Percentiles rank a stretch among this genome's conserved stretches.
phyloP scores from a whole-genome alignment of 2,797 vertebrate genomes.

The Thaleichthys pacificus region DNA sequence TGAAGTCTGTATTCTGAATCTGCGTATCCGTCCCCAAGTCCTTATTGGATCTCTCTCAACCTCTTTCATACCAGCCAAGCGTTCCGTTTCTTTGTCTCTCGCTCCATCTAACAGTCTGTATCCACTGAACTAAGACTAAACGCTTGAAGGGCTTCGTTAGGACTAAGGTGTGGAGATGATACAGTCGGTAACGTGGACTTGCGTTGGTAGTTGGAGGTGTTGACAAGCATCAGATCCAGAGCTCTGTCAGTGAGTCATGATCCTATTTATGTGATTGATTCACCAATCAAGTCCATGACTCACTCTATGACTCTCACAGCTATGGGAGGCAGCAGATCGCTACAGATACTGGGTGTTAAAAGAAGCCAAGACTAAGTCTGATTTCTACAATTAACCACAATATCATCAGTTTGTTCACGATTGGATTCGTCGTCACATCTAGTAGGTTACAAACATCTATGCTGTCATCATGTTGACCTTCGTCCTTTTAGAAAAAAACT shows the following conservation, averaged over 20 bases:
- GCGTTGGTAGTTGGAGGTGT: background rate
- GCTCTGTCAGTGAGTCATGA: conserved; percentile 24
- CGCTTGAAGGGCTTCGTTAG: too few relatives aligned
- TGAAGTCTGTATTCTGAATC: background rate
- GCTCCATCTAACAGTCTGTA: background rate
- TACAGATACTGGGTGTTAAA: background rate
- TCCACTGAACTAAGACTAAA: background rate
- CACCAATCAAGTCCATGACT: conserved; percentile 9
- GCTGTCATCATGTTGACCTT: background rate
- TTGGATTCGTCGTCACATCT: background rate
- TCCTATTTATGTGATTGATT: background rate
- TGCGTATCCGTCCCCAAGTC: too few relatives aligned
- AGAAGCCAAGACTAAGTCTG: background rate
- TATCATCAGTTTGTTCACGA: background rate
- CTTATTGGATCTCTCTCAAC: background rate
- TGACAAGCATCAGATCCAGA: too few relatives aligned
- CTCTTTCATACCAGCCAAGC: background rate
- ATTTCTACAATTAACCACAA: background rate
- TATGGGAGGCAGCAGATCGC: background rate
- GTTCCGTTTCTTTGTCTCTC: background rate
- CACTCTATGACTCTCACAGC: background rate
- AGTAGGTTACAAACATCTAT: background rate
- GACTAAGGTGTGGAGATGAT: background rate
- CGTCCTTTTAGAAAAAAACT: background rate
- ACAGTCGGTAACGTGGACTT: background rate